Percentiles rank a stretch among this genome's conserved stretches.
These are phyloP conservation scores for Nebria brevicollis DNA, from an alignment of 2,888 invertebrate genomes.

Conservation along the genomic window DNA sequence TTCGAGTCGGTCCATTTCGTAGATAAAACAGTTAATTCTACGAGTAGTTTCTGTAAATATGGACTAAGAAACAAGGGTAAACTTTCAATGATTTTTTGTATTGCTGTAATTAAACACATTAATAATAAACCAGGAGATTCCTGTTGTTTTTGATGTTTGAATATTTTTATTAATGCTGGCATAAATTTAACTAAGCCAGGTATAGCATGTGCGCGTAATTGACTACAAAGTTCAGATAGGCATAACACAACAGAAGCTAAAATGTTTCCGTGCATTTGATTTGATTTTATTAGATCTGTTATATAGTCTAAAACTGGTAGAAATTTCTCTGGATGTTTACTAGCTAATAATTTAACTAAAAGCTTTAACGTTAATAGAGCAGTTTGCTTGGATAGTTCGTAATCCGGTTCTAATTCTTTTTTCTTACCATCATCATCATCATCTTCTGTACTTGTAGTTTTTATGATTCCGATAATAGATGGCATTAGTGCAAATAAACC, in stretches of 20 bases:
- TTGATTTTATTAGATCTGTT: slow-evolving; percentile 69
- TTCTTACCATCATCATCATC: too few species aligned
- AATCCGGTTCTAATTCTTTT: slow-evolving; percentile 57
- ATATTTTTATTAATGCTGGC: slow-evolving; percentile 75
- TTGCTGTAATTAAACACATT: slow-evolving; percentile 80
- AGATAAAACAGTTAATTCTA: slow-evolving; percentile 70
- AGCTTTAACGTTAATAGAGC: slow-evolving; percentile 85
- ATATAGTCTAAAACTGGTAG: slow-evolving; percentile 75
- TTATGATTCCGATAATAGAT: slow-evolving; percentile 70
- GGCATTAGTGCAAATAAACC: slow-evolving; percentile 70
- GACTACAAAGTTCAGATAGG: slow-evolving; percentile 80
- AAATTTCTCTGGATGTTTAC: slow-evolving; percentile 75
- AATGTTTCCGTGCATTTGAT: slow-evolving; percentile 69
- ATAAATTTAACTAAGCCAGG: slow-evolving; percentile 80
- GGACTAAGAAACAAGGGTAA: slow-evolving; percentile 87
- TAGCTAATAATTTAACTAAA: slow-evolving; percentile 78
- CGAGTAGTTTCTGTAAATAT: slow-evolving; percentile 78
- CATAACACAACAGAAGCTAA: slow-evolving; percentile 80
- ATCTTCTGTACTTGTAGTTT: slow-evolving; percentile 63
- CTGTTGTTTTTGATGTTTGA: slow-evolving; percentile 70
- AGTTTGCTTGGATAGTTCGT: slow-evolving; percentile 80
- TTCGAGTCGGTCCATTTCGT: slow-evolving; percentile 66
- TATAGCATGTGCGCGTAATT: slow-evolving; percentile 80
- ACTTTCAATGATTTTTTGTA: slow-evolving; percentile 84
- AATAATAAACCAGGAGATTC: slow-evolving; percentile 71